Base-by-base conservation (phyloP, 1,140 invertebrate species). In the Anoplophora glabripennis region DNA sequence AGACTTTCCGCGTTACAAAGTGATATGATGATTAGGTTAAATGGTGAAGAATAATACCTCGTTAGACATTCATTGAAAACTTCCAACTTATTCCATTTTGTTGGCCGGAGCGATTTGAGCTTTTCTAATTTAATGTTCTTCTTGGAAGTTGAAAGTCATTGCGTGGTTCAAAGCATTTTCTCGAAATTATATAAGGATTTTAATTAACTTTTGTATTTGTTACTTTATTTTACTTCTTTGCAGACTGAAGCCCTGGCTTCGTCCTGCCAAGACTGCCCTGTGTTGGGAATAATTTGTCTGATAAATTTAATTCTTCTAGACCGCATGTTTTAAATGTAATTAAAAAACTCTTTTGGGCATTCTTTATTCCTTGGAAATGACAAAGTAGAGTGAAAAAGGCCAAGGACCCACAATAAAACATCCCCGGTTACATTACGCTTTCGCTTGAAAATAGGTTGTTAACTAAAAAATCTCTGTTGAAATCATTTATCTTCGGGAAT, bases 21-120 rank as follows among this genome's bases (percentile, higher is more conserved):
- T 72, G 68, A 72, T 70, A 72, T 70, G 70, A 70, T 72, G 70
- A 72, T 72, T 70, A 67, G 64, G 70, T 72, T 72, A 70, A 72
- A 72, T 70, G 70, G 70, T 48, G 70, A 63, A 70, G 70, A 72
- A 72, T 70, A 72, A 72, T 70, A 69, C 65, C 68, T 71, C 69
- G 67, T 71, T 71, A 72, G 70, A 65, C 66, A 70, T 72, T 72
- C 70, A 72, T 72, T 72, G 66, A 72, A 72, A 72, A 72, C 65
- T 72, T 70, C 67, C 61, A 60, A 70, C 61, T 64, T 61, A 61
- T 70, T 63, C 59, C 64, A 64, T 68, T 67, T 66, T 67, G 67
- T 65, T 56, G 65, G 67, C 57, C 48, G 51, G 58, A 64, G 61
- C 67, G 67, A 71, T 67, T 65, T 62, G 65, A 66, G 67, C 65